Evolutionary conservation across 2,113 vertebrate genomes (phyloP).

Genomic region (Eurypyga helias): DNA sequence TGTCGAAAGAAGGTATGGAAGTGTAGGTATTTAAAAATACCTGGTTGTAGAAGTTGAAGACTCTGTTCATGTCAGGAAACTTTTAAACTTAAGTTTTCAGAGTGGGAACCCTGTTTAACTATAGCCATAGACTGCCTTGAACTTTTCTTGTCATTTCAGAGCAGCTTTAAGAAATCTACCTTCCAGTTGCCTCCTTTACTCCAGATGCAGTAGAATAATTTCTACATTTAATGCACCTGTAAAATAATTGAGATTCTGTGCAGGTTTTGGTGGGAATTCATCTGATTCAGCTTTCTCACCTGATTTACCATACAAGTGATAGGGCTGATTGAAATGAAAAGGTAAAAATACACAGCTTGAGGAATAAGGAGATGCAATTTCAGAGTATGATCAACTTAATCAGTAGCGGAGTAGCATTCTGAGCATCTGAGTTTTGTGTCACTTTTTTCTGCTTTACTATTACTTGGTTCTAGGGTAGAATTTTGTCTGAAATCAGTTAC

Average conservation of each 20-base stretch:
- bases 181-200: background rate
- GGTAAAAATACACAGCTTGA: background rate
- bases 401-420: background rate
- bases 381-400: background rate
- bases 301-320: background rate
- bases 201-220: background rate
- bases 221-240: background rate
- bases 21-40: background rate
- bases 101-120: background rate
- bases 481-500: background rate
- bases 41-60: background rate
- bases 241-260: background rate
- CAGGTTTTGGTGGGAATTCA: background rate
- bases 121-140: background rate
- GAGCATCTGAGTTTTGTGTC: background rate
- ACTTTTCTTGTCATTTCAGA: background rate
- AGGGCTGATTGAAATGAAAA: background rate
- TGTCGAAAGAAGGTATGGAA: background rate
- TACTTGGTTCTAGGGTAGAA: background rate
- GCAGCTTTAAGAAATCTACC: background rate
- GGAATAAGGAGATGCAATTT: background rate
- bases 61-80: background rate
- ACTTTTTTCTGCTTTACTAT: background rate
- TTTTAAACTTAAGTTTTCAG: background rate
- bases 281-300: background rate